phyloP scores from a whole-genome alignment of 2,113 vertebrate genomes.

The Muntiacus reevesi region DNA sequence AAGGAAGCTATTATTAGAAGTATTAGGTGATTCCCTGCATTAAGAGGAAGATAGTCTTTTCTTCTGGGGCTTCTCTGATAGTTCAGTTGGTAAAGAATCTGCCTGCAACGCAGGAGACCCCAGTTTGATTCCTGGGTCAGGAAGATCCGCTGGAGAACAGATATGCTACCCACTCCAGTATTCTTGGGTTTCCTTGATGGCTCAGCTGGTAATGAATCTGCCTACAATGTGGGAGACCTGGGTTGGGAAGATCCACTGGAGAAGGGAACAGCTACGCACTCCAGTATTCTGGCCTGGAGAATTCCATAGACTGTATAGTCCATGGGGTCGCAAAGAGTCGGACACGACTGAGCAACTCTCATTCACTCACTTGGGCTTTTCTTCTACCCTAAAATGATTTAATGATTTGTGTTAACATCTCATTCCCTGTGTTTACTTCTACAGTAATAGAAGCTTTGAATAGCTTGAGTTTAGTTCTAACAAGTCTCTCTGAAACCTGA shows the following conservation, averaged over 20 bases:
- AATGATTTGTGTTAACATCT: neutral
- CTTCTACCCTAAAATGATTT: neutral
- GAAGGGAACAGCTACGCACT: neutral
- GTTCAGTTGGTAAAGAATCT: neutral
- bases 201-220: neutral
- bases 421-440: neutral
- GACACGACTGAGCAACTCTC: neutral
- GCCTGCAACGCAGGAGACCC: neutral
- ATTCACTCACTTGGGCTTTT: neutral
- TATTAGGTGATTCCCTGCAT: neutral
- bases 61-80: neutral
- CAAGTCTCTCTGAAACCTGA: neutral
- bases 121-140: neutral
- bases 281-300: neutral
- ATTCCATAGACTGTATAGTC: neutral
- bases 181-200: neutral
- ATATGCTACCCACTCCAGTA: neutral
- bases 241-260: neutral
- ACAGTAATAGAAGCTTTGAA: neutral
- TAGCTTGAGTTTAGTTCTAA: slow-evolving; percentile 25
- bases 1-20: neutral
- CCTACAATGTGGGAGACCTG: neutral
- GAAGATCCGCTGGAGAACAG: neutral
- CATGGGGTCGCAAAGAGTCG: neutral
- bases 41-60: neutral